phyloP scores from a whole-genome alignment of 2,797 vertebrate genomes.

The Muscicapa comitata region DNA sequence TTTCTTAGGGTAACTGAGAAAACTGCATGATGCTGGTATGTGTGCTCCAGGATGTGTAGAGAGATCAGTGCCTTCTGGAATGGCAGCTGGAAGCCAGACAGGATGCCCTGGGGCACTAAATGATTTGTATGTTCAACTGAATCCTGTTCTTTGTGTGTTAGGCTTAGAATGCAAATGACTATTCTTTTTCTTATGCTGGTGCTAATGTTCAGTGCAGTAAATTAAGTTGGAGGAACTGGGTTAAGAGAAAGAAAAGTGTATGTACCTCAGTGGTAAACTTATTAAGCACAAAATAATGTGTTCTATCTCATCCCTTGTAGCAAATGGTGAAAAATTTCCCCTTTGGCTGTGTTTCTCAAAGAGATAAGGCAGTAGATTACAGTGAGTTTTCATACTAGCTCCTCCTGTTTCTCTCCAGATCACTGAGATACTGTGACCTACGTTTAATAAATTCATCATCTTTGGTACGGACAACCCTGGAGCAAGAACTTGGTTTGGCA shows the following conservation, averaged over 20 bases:
- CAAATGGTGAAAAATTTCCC: neutral
- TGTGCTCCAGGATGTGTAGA: neutral
- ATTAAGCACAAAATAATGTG: neutral
- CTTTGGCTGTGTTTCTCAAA: neutral
- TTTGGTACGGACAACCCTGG: conserved; percentile 88
- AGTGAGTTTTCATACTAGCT: neutral
- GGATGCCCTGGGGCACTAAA: neutral
- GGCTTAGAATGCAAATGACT: neutral
- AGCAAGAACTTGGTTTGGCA: conserved; percentile 95
- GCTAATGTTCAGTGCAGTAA: neutral
- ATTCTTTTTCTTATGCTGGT: neutral
- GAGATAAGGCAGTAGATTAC: neutral
- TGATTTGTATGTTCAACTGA: neutral
- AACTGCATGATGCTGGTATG: neutral
- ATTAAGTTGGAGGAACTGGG: neutral
- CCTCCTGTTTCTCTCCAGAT: conserved; percentile 72
- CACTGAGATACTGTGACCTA: conserved; percentile 94
- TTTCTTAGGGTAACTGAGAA: neutral
- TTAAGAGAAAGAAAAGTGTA: neutral
- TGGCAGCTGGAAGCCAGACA: neutral
- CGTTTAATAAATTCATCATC: conserved; percentile 91
- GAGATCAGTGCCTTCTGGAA: neutral
- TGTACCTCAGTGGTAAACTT: neutral
- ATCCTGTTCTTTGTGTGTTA: neutral
- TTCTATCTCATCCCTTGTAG: neutral